Evolutionary conservation across 2,113 vertebrate species (phyloP), one percentile per base, ranked within the genome.

Genomic region (Nibea albiflora): DNA sequence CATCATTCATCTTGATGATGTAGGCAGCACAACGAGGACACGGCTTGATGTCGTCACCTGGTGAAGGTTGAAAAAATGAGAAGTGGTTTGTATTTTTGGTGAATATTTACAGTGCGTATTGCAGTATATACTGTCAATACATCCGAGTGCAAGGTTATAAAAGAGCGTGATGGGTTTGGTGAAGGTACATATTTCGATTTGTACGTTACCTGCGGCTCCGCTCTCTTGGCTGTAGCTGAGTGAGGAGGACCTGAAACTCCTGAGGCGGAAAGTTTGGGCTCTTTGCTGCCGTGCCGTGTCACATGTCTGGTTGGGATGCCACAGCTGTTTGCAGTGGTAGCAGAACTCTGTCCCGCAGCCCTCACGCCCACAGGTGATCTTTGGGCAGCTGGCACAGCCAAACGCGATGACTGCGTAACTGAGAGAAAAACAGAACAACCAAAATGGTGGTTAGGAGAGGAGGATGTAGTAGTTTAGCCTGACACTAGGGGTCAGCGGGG

Each of bases 1-100:
- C 98, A 81, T 99, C 98, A 1, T 99, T 99, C 98, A 99, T 99
- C 94, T 99, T 99, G 93, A 99, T 98, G 93, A 99, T 99, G 83
- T 99, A 99, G 74, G 98, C 98, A 76, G 98, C 97, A 89, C 98
- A 99, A 62, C 98, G 96, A 28, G 98, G 98, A 81, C 98, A 99
- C 3, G 98, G 98, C 85, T 99, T 99, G 95, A 99, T 99, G 91
- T 99, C 98, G 88, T 99, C 98, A 57, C 97, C 98, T 98, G 1
- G 26, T 5, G 24, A 49, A 14, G 24, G 62, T 24, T 12, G 20
- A 89, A 22, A 42, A 20, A 4, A 31, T 19, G 15, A 49, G 11
- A 63, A 28, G 42, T 7, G n/a, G n/a, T 57, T 58, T 31, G 14
- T 35, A 31, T 50, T 74, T 75, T 19, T 1, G 9, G 12, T 20